Conservation (phyloP, 2,888 invertebrate genomes). For the Tinea pellionella region DNA sequence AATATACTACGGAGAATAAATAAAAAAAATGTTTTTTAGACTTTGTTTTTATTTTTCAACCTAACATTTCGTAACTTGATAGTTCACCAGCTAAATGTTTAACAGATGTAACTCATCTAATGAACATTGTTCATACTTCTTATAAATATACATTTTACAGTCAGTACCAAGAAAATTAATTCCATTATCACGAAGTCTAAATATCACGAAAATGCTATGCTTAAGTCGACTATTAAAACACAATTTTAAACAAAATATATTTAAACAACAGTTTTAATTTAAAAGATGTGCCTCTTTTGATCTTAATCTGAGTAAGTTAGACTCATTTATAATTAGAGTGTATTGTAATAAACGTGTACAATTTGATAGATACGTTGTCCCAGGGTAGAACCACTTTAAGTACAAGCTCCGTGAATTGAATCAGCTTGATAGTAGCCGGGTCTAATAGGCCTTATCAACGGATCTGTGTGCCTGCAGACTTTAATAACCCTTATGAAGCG, state of each 20-base stretch:
- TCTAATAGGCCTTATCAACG: too few relatives aligned
- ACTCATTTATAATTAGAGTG: too few relatives aligned
- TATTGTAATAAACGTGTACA: too few relatives aligned
- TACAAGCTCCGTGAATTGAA: too few relatives aligned
- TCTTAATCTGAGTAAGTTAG: too few relatives aligned
- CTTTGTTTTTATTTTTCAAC: constrained; percentile 61
- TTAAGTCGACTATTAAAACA: constrained; percentile 26
- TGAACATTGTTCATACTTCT: constrained; percentile 67
- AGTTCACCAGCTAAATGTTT: constrained; percentile 58
- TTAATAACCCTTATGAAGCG: too few relatives aligned
- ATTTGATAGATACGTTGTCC: too few relatives aligned
- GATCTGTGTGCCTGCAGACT: too few relatives aligned
- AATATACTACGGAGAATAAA: background rate
- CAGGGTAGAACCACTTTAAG: too few relatives aligned
- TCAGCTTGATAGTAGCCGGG: too few relatives aligned
- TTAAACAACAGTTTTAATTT: too few relatives aligned
- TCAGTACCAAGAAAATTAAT: constrained; percentile 63
- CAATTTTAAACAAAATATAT: constrained; percentile 25
- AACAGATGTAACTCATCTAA: constrained; percentile 63
- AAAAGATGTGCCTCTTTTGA: too few relatives aligned
- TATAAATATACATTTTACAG: constrained; percentile 52
- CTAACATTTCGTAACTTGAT: constrained; percentile 65
- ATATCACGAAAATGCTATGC: constrained; percentile 65
- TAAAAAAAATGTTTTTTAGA: background rate
- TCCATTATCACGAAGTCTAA: constrained; percentile 64